phyloP scores from a whole-genome alignment of 2,113 vertebrate species.

The Mormoops blainvillei region DNA sequence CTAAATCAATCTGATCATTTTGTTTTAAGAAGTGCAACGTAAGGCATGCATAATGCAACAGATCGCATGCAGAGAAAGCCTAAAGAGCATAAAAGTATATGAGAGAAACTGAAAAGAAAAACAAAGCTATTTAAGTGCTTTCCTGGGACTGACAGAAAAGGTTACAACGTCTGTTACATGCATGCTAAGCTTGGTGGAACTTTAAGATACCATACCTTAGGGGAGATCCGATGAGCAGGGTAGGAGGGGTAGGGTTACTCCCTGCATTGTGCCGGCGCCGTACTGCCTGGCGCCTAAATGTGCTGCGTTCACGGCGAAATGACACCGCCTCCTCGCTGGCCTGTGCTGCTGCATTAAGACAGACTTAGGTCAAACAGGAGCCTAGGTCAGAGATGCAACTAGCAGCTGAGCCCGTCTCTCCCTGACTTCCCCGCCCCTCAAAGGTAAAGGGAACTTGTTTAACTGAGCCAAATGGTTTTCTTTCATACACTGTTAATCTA shows the following conservation, averaged over 20 bases:
- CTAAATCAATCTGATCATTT: conserved; percentile 55
- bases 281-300: conserved; percentile 98
- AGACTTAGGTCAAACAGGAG: conserved; percentile 85
- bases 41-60: conserved; percentile 80
- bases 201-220: conserved; percentile 92
- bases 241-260: conserved; percentile 97
- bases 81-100: neutral
- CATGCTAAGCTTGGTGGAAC: conserved; percentile 82
- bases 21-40: conserved; percentile 69
- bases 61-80: conserved; percentile 83
- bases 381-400: conserved; percentile 77
- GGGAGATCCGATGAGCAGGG: conserved; percentile 98
- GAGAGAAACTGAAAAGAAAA: conserved; percentile 9
- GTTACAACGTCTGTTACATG: conserved; percentile 74
- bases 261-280: conserved; percentile 99
- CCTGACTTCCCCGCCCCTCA: conserved; percentile 72
- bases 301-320: conserved; percentile 97
- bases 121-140: conserved; percentile 34
- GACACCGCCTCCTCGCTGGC: conserved; percentile 95
- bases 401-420: conserved; percentile 78
- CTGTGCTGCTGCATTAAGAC: conserved; percentile 91
- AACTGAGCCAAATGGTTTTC: neutral
- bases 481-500: neutral
- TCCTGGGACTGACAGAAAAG: conserved; percentile 64
- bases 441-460: neutral